Percentiles rank a stretch among this genome's conserved stretches.
These are phyloP conservation scores for Hesperophylax magnus DNA, from an alignment of 1,140 invertebrate species.

Conservation along the genomic window DNA sequence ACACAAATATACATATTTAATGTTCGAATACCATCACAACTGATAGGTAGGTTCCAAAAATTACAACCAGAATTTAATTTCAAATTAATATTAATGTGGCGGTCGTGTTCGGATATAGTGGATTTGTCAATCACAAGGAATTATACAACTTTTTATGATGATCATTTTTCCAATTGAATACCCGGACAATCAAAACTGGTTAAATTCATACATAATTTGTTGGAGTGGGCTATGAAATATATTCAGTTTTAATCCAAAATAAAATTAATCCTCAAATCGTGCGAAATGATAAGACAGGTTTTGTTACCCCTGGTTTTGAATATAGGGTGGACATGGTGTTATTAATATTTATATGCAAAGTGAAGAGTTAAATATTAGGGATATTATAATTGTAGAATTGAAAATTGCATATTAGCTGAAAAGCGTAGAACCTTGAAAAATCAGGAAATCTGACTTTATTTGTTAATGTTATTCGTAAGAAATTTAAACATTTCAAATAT, in stretches of 20 bases:
- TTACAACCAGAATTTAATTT: too few relatives aligned
- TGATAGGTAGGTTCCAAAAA: too few relatives aligned
- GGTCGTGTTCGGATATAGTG: slow-evolving; percentile 13
- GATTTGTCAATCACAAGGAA: slow-evolving; percentile 31
- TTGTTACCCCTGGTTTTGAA: background rate
- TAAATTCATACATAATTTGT: slow-evolving; percentile 23
- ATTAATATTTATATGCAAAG: background rate
- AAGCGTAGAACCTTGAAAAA: too few relatives aligned
- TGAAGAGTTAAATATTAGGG: too few relatives aligned
- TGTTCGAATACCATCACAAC: too few relatives aligned
- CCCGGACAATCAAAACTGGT: slow-evolving; percentile 10
- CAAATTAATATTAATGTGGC: background rate
- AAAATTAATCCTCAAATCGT: slow-evolving; percentile 35
- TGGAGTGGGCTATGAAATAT: slow-evolving; percentile 3
- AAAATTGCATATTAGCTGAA: too few relatives aligned
- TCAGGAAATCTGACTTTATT: too few relatives aligned
- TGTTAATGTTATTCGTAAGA: too few relatives aligned
- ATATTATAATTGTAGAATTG: too few relatives aligned
- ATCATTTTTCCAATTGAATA: slow-evolving; percentile 8
- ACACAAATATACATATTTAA: too few relatives aligned
- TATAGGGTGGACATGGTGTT: background rate
- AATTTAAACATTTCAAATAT: too few relatives aligned
- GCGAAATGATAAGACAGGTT: slow-evolving; percentile 37
- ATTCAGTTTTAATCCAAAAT: slow-evolving; percentile 24
- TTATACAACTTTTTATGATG: background rate